Evolutionary conservation across 2,797 vertebrate genomes (phyloP).

Genomic region (Neomorphus geoffroyi): DNA sequence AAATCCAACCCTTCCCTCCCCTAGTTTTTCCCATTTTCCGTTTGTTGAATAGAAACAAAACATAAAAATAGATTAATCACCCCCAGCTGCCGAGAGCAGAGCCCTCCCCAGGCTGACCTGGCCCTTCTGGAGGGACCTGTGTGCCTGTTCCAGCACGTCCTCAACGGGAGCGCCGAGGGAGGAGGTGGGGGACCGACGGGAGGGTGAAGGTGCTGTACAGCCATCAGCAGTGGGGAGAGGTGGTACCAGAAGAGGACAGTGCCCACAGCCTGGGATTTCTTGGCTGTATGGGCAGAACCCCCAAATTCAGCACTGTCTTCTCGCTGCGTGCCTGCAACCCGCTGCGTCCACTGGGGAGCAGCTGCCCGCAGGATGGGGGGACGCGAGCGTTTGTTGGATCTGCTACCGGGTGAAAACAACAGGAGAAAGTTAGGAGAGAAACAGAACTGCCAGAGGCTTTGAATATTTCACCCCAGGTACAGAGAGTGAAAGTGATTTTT

Average conservation of each 20-base stretch:
- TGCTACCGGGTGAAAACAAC: background rate
- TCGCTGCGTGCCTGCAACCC: background rate
- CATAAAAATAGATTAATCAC: background rate
- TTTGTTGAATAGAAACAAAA: background rate
- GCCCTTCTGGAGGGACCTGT: background rate
- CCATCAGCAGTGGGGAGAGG: background rate
- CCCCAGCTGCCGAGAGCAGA: background rate
- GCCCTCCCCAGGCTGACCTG: background rate
- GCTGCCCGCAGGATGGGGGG: background rate
- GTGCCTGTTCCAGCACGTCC: background rate
- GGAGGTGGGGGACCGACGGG: background rate
- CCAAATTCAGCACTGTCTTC: background rate
- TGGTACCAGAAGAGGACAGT: background rate
- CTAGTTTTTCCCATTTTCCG: background rate
- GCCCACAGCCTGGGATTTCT: background rate
- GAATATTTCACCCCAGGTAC: background rate
- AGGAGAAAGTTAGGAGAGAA: background rate
- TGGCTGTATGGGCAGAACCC: rapidly evolving
- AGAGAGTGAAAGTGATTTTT: background rate
- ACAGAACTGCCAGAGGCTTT: background rate
- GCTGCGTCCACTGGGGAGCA: background rate
- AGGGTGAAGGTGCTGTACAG: background rate
- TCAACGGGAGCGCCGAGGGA: no score
- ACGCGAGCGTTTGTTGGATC: background rate
- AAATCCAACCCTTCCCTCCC: background rate